Base-by-base conservation (phyloP, 1,140 invertebrate genomes). In the Hylaeus anthracinus region DNA sequence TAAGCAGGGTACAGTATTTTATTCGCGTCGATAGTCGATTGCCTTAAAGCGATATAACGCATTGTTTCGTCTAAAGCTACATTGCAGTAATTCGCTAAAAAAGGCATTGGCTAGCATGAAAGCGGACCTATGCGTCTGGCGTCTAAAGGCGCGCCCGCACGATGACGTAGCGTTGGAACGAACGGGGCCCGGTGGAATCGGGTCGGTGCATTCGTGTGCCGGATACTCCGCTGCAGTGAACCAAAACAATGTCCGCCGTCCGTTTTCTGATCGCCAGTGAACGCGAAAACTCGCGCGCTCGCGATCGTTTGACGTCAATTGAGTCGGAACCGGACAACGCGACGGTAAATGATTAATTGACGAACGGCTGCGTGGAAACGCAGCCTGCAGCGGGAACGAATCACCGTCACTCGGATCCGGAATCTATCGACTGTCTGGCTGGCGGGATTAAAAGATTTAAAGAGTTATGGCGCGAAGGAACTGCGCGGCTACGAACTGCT, bases 221-320 rank as follows among this genome's bases (percentile, higher is more conserved):
- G 84, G 84, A 86, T 85, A 76, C 66, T 56, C 12, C 14, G 51
- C 37, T 26, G 66, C 66, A 71, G 75, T 74, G 63, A 51, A 64
- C 74, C 55, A 77, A 77, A 64, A 71, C 71, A 81, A 81, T 85
- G 65, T 71, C 82, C 67, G n/a, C 51, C 67, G 71, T 10, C 37
- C 37, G 43, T 82, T 79, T 66, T 66, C 66, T 73, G 61, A 53
- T 26, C 12, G 5, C 53, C 71, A 72, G 78, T 66, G 71, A 66
- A 66, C 69, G 60, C n/a, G 78, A 74, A 64, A 67, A 74, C 37
- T 66, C 72, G 67, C 76, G 64, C 64, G 55, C 8, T 9, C 5
- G 8, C 55, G 48, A 43, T 53, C 83, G 79, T 69, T 85, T 85
- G 83, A 86, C 84, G 84, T 86, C 84, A 86, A 72, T 63, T 37